Base-by-base conservation (phyloP, 2,888 invertebrate genomes). In the Phymatocera aterrima region DNA sequence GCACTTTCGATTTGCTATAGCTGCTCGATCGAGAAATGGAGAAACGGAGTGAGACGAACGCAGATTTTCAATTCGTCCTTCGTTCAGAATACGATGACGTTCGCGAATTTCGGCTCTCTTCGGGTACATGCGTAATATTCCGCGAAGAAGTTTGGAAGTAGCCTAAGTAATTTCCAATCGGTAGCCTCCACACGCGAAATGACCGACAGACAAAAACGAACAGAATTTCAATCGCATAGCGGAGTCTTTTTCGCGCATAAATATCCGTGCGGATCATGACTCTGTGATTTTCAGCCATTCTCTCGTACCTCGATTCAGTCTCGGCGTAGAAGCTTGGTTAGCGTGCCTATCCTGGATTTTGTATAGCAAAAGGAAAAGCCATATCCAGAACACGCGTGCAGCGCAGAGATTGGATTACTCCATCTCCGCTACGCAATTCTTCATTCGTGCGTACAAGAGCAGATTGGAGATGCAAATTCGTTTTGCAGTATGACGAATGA, bases 321-420 rank as follows among this genome's bases (percentile, higher is more conserved):
- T 51, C 6, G 24, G 8, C 10, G n/a, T 12, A 1, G 60, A 31
- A 34, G 60, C 18, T 51, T 51, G 31, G 28, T 28, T 24, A 6
- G 31, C 15, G 28, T 34, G 15, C n/a, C n/a, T 12, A 4, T 37
- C n/a, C 6, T 8, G 40, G 37, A 65, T 65, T 40, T 5, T 65
- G 28, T 10, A 40, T 15, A 8, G 21, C n/a, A 65, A 65, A 65
- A 10, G 37, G 18, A 12, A 40, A 18, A 21, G 21, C 37, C 40
- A 40, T 65, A 40, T 65, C 40, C 10, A 10, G 37, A 40, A 18
- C 12, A 21, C 31, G 8, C 40, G 15, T 40, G 40, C 40, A 18
- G 65, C 12, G 65, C 18, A 65, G 18, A 65, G 8, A 65, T 65
- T 65, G 65, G 21, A 65, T 65, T 65, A 65, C 37, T 65, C 40